Percentiles rank a stretch among this genome's conserved stretches.
These are phyloP conservation scores for Hesperia comma DNA, from an alignment of 2,888 invertebrate genomes.

Conservation along the genomic window DNA sequence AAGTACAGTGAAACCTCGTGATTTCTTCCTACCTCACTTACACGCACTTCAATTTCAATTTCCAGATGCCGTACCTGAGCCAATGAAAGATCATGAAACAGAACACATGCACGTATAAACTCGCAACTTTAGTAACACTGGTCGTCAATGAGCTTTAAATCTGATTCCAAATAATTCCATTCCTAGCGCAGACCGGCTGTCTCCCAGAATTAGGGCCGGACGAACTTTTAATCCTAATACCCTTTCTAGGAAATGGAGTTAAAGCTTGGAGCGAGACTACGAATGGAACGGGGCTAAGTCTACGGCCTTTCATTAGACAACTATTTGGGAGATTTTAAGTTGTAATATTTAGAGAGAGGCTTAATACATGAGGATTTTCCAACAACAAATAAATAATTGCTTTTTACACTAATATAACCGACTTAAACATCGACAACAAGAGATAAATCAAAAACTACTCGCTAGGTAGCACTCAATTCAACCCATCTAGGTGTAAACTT, in stretches of 20 bases:
- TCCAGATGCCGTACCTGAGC: not conserved
- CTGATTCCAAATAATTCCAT: constrained; percentile 49
- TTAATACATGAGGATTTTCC: constrained; percentile 25
- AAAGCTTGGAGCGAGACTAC: constrained; percentile 58
- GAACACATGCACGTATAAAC: constrained; percentile 9
- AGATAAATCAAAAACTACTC: too few relatives aligned
- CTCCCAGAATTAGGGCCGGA: constrained; percentile 60
- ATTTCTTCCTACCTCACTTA: too few relatives aligned
- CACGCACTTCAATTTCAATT: too few relatives aligned
- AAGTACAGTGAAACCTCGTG: too few relatives aligned
- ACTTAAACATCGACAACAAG: too few relatives aligned
- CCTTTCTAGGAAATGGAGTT: constrained; percentile 78
- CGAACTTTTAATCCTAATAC: constrained; percentile 79
- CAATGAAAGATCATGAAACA: not conserved
- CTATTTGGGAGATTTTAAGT: constrained; percentile 26
- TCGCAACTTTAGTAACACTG: constrained; percentile 10
- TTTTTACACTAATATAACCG: too few relatives aligned
- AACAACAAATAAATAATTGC: too few relatives aligned
- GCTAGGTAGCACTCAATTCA: too few relatives aligned
- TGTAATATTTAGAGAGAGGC: constrained; percentile 13
- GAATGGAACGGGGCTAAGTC: constrained; percentile 29
- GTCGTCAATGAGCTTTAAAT: constrained; percentile 44
- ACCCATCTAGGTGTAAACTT: too few relatives aligned
- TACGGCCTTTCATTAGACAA: constrained; percentile 35
- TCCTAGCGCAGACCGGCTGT: constrained; percentile 54